Evolutionary conservation across 2,797 vertebrate genomes (phyloP).

Genomic region (Melanotaenia trifasciata): DNA sequence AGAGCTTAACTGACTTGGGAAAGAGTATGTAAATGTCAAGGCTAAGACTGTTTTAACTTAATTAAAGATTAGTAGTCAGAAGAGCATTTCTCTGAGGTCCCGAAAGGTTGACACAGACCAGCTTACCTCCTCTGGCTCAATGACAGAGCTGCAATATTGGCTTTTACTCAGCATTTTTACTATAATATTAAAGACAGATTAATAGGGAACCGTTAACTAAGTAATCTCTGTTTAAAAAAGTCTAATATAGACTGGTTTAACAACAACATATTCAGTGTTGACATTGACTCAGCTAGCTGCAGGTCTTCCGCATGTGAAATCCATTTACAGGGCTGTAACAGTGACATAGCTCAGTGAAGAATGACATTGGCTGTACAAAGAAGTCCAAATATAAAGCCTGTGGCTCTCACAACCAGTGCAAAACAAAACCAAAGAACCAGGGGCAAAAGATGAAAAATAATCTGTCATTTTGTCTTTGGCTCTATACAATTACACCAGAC

Average conservation of each 20-base stretch:
- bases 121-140: conserved; percentile 50
- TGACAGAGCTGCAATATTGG: conserved; percentile 32
- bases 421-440: conserved; percentile 41
- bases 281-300: conserved; percentile 24
- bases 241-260: conserved; percentile 10
- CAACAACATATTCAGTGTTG: conserved; percentile 33
- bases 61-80: conserved; percentile 67
- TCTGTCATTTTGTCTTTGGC: conserved; percentile 56
- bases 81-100: conserved; percentile 39
- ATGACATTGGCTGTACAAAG: conserved; percentile 62
- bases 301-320: conserved; percentile 53
- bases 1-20: conserved; percentile 66
- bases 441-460: conserved; percentile 7
- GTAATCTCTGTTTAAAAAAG: conserved; percentile 36
- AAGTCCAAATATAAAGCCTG: conserved; percentile 47
- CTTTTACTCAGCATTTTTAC: conserved; percentile 23
- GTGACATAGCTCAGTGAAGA: conserved; percentile 57
- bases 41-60: conserved; percentile 52
- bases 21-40: conserved; percentile 66
- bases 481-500: conserved; percentile 63
- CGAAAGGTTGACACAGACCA: conserved; percentile 54
- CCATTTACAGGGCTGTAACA: conserved; percentile 47
- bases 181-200: conserved; percentile 32
- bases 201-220: conserved; percentile 36
- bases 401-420: conserved; percentile 39